These are phyloP conservation scores for Oophaga pumilio DNA, from an alignment of 2,113 vertebrate species.

Conservation along the genomic window DNA sequence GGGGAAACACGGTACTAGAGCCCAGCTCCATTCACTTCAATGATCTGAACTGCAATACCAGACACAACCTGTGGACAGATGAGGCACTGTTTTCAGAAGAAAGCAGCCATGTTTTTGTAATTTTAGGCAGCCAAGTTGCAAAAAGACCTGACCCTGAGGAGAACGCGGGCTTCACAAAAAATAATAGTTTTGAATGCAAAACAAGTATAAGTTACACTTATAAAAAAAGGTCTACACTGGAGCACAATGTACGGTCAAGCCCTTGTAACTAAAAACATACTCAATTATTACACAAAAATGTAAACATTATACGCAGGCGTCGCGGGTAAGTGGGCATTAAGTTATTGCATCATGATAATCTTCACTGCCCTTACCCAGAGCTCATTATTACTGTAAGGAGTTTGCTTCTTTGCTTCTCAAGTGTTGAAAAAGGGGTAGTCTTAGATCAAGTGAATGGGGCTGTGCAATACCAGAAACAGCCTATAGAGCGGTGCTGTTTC, in stretches of 20 bases:
- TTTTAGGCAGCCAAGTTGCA: background rate
- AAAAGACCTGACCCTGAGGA: background rate
- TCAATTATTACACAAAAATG: conserved; percentile 22
- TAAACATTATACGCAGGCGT: conserved; percentile 27
- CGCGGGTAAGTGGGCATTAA: background rate
- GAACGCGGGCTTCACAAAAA: background rate
- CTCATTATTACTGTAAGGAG: background rate
- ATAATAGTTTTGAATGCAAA: background rate
- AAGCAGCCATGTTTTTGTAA: background rate
- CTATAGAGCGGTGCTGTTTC: background rate
- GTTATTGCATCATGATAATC: conserved; percentile 25
- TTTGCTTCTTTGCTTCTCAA: conserved; percentile 9
- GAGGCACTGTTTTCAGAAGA: background rate
- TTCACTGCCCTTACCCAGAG: background rate
- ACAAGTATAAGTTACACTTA: background rate
- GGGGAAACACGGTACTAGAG: too few relatives aligned
- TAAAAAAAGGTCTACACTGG: background rate
- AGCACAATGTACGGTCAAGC: background rate
- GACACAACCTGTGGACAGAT: too few relatives aligned
- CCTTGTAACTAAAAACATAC: background rate
- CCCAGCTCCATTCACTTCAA: too few relatives aligned
- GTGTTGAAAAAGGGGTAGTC: background rate
- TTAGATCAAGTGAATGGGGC: background rate
- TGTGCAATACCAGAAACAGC: background rate
- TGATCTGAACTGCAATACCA: too few relatives aligned